These are phyloP conservation scores for Dexiosoma caninum DNA, from an alignment of 2,888 invertebrate genomes.

Conservation along the genomic window DNA sequence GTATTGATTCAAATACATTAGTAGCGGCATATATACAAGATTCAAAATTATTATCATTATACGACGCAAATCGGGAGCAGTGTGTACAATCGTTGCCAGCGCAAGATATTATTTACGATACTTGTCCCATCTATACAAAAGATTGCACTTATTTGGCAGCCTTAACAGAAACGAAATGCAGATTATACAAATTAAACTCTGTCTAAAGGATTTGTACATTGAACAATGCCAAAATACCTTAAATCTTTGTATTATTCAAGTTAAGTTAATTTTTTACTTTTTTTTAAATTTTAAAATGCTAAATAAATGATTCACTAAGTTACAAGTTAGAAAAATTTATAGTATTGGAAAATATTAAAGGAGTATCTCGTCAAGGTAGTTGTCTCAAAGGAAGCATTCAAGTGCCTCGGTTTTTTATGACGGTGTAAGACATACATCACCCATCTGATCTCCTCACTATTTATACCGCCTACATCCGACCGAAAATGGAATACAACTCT, in stretches of 20 bases:
- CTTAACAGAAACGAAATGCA: slow-evolving; percentile 83
- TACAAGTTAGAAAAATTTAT: background rate
- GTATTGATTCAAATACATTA: slow-evolving; percentile 80
- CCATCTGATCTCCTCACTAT: too few species aligned
- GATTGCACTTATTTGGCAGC: slow-evolving; percentile 81
- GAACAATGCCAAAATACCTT: background rate
- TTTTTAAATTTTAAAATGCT: background rate
- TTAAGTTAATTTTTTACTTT: background rate
- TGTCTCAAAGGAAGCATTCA: too few species aligned
- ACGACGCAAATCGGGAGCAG: slow-evolving; percentile 81
- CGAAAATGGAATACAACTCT: too few species aligned
- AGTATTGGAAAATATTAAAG: too few species aligned
- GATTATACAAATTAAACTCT: slow-evolving; percentile 81
- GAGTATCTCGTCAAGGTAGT: too few species aligned
- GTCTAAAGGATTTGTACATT: slow-evolving; percentile 24
- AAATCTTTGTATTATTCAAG: background rate
- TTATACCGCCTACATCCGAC: too few species aligned
- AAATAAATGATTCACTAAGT: background rate
- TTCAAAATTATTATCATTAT: slow-evolving; percentile 82
- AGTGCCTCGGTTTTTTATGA: too few species aligned
- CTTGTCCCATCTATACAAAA: slow-evolving; percentile 80
- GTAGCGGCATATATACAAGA: slow-evolving; percentile 88
- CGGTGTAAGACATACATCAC: too few species aligned
- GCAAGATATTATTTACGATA: slow-evolving; percentile 83
- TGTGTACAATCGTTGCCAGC: slow-evolving; percentile 81